These are phyloP conservation scores for Clarias batrachus DNA, from an alignment of 2,113 vertebrate species.

Conservation along the genomic window DNA sequence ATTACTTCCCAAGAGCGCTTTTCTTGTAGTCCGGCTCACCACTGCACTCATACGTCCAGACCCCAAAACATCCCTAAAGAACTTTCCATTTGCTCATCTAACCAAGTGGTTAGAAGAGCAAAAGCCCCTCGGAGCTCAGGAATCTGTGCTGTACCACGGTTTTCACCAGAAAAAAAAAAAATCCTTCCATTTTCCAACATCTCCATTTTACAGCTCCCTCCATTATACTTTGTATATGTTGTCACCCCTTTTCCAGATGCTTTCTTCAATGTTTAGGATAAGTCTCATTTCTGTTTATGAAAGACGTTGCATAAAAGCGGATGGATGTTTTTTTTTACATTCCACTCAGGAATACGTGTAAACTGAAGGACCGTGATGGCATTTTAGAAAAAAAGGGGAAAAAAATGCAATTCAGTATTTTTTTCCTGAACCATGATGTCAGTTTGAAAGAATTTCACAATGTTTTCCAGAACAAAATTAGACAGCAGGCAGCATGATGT, in stretches of 20 bases:
- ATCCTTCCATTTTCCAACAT: constrained; percentile 22
- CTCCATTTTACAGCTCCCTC: constrained; percentile 28
- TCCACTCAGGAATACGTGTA: not conserved
- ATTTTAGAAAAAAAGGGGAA: too few relatives aligned
- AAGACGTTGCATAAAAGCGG: not conserved
- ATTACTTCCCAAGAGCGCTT: constrained; percentile 8
- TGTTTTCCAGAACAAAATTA: not conserved
- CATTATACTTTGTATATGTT: constrained; percentile 16
- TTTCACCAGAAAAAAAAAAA: constrained; percentile 11
- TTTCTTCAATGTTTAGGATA: constrained; percentile 24
- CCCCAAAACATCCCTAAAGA: constrained; percentile 10
- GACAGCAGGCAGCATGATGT: not conserved
- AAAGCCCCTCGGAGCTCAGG: not conserved
- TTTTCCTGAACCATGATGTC: constrained; percentile 25
- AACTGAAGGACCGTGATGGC: not conserved
- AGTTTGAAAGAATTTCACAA: constrained; percentile 36
- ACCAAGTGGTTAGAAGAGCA: constrained; percentile 36
- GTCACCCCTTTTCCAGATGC: constrained; percentile 31
- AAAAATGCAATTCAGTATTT: too few relatives aligned
- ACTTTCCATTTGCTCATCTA: constrained; percentile 50
- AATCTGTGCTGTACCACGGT: constrained; percentile 11
- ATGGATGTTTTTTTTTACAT: not conserved
- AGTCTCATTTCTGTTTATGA: constrained; percentile 30
- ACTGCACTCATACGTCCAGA: constrained; percentile 5
- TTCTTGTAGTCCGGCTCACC: not conserved